Evolutionary conservation across 2,797 vertebrate genomes (phyloP), one percentile per base, ranked within the genome.

Genomic region (Glossophaga mutica): DNA sequence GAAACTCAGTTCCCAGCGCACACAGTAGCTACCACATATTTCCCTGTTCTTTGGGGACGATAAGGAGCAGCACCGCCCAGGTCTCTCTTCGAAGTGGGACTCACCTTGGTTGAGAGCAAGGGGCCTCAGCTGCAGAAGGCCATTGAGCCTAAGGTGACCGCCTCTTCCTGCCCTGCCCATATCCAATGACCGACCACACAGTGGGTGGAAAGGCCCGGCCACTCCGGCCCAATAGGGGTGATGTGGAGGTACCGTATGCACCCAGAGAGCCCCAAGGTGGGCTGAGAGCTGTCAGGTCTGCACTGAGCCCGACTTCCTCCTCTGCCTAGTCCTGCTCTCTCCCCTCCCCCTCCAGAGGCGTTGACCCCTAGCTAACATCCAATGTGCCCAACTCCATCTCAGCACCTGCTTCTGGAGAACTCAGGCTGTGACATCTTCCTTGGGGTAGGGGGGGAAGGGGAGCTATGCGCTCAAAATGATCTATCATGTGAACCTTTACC

Each of bases 101-200:
- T 16, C 19, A 18, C 16, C 26, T n/a, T 29, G 0, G 3, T 29
- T 9, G 26, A 65, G 32, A 24, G n/a, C n/a, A 19, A 57, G 46
- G 29, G 77, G 29, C 67, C 62, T 42, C 42, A 29, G 29, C 67
- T 34, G 15, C 22, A 15, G 15, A 21, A 34, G 3, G 1, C 26
- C 9, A 2, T 21, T 57, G 57, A 32, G 6, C 39, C 52, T 8
- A 9, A 5, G n/a, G 79, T 1, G 16, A 67, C 6, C 26, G 6
- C 48, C 16, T 3, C 29, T 16, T 79, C 62, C 70, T 29, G 9
- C 44, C 29, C 24, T 10, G 44, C 59, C 32, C 37, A 18, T 22
- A 46, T 11, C 18, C 14, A 26, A 0, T 21, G 42, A 44, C 65
- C 26, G 24, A 42, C 5, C 26, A 0, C 19, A 4, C 0, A 6